phyloP scores from a whole-genome alignment of 1,140 invertebrate species.

The Chymomyza costata region DNA sequence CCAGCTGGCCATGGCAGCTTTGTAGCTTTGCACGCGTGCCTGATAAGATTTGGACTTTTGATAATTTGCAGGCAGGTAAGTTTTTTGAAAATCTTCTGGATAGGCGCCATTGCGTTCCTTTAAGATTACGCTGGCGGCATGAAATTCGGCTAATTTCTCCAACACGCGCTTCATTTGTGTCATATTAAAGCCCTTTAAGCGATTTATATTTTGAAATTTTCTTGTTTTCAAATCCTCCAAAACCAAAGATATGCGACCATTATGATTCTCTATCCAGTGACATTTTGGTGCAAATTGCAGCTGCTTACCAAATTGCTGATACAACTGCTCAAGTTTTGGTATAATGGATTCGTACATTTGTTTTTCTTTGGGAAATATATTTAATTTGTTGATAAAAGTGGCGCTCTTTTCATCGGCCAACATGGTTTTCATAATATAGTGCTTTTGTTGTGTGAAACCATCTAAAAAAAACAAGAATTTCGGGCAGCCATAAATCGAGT shows the following conservation, averaged over 20 bases:
- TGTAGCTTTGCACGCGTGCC: conserved; percentile 58
- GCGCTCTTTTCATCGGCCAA: conserved; percentile 47
- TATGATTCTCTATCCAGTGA: conserved; percentile 50
- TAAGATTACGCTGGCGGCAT: conserved; percentile 76
- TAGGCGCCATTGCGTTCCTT: conserved; percentile 47
- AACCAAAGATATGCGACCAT: conserved; percentile 72
- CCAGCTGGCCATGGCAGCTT: conserved; percentile 59
- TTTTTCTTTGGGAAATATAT: conserved; percentile 68
- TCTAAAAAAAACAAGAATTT: conserved; percentile 38
- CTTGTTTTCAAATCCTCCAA: conserved; percentile 78
- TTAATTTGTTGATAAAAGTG: conserved; percentile 58
- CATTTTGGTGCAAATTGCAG: conserved; percentile 62
- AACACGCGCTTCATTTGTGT: conserved; percentile 77
- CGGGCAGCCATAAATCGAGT: too few species aligned
- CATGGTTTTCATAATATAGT: conserved; percentile 70
- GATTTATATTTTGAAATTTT: conserved; percentile 78
- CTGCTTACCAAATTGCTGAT: conserved; percentile 53
- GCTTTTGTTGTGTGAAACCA: conserved; percentile 65
- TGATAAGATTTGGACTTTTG: conserved; percentile 59
- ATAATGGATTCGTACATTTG: conserved; percentile 63
- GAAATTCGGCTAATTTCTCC: conserved; percentile 78
- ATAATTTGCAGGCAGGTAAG: conserved; percentile 65
- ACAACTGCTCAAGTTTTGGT: conserved; percentile 57
- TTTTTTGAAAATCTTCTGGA: conserved; percentile 62
- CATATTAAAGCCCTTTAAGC: conserved; percentile 77